A percentile compares a stretch with the other conserved stretches of the same genome.
Conservation (phyloP, 2,797 vertebrate species). For the Falco rusticolus region DNA sequence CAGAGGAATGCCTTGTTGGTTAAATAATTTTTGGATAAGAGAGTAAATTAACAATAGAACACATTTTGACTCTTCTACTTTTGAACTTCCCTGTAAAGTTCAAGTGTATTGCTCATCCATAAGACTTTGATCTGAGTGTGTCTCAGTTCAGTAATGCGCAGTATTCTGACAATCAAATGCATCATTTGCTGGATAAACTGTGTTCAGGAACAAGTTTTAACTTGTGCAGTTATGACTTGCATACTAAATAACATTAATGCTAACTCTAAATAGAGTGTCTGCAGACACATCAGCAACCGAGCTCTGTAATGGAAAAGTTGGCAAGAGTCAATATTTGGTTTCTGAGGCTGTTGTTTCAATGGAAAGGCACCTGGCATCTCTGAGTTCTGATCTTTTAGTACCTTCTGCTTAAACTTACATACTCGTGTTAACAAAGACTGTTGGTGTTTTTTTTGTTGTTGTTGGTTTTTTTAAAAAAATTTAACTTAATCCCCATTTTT, state of each 20-base stretch:
- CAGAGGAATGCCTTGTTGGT: neutral
- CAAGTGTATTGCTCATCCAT: neutral
- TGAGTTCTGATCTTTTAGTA: neutral
- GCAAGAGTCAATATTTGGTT: neutral
- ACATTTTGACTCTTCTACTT: neutral
- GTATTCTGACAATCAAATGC: neutral
- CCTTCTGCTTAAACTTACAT: neutral
- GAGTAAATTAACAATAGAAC: neutral
- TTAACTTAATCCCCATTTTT: neutral
- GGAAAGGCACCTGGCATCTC: neutral
- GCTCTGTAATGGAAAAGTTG: neutral
- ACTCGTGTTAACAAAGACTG: neutral
- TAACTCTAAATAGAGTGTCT: neutral
- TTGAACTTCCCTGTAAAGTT: neutral
- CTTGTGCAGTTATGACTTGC: neutral
- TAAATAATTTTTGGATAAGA: neutral
- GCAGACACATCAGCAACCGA: neutral
- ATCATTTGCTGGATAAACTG: neutral
- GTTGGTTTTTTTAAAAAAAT: neutral
- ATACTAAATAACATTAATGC: neutral
- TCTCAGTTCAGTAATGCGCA: neutral
- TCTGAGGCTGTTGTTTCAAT: neutral
- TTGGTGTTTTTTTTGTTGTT: neutral
- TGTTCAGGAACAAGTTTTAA: constrained; percentile 2
- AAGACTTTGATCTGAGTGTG: neutral